phyloP scores from a whole-genome alignment of 2,113 vertebrate species.

The Sander vitreus region DNA sequence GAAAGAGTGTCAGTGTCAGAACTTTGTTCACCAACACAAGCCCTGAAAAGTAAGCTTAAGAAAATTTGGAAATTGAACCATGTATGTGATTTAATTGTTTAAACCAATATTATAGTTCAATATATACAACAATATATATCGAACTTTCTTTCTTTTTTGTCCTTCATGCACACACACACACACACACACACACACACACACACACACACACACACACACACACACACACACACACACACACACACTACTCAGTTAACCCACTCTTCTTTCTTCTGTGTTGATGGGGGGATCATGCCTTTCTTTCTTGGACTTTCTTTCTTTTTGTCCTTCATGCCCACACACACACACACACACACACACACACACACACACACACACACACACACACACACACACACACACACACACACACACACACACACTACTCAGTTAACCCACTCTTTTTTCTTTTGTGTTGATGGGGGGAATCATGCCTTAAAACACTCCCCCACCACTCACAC shows the following conservation, averaged over 20 bases:
- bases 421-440: neutral
- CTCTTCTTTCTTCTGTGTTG: neutral
- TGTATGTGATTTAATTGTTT: neutral
- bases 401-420: neutral
- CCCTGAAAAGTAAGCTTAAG: neutral
- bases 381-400: no score
- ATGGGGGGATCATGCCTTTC: neutral
- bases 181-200: no score
- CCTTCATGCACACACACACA: neutral
- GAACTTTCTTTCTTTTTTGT: neutral
- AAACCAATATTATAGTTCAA: neutral
- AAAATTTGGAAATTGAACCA: slow-evolving; percentile 1
- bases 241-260: neutral
- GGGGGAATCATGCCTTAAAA: slow-evolving; percentile 3
- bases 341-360: no score
- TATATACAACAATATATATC: no score
- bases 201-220: no score
- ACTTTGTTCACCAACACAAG: slow-evolving; percentile 23
- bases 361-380: no score
- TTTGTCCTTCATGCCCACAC: neutral
- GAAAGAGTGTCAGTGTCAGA: slow-evolving; percentile 51
- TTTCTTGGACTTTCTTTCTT: neutral
- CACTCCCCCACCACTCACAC: neutral
- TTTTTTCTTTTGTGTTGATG: neutral
- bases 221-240: no score